These are phyloP conservation scores for Heliconius melpomene DNA, from an alignment of 1,140 invertebrate species.

Conservation along the genomic window DNA sequence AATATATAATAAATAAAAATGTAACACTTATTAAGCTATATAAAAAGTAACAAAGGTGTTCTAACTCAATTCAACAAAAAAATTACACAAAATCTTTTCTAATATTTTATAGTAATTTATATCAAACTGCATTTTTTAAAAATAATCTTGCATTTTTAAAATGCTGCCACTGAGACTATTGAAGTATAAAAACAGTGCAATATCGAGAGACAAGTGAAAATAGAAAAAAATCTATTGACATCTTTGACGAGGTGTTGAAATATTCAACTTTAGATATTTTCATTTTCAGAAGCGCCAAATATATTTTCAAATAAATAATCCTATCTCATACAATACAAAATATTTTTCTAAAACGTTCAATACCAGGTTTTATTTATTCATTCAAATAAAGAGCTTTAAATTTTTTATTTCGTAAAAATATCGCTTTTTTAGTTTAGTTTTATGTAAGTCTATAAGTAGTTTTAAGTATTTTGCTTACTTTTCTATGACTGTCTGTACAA, in stretches of 20 bases:
- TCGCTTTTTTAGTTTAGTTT: neutral
- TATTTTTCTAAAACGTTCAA: neutral
- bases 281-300: neutral
- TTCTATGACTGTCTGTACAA: neutral
- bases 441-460: neutral
- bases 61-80: too few relatives aligned
- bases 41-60: too few relatives aligned
- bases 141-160: too few relatives aligned
- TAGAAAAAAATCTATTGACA: neutral
- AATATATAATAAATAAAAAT: too few relatives aligned
- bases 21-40: too few relatives aligned
- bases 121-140: too few relatives aligned
- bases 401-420: neutral
- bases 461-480: neutral
- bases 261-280: neutral
- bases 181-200: too few relatives aligned
- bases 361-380: neutral
- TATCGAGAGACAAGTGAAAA: too few relatives aligned
- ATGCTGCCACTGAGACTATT: too few relatives aligned
- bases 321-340: neutral
- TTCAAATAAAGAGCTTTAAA: neutral
- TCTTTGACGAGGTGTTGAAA: neutral
- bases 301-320: neutral
- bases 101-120: too few relatives aligned
- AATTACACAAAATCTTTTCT: too few relatives aligned